Conservation (phyloP, 2,888 invertebrate genomes). For the Drosophila tripunctata region DNA sequence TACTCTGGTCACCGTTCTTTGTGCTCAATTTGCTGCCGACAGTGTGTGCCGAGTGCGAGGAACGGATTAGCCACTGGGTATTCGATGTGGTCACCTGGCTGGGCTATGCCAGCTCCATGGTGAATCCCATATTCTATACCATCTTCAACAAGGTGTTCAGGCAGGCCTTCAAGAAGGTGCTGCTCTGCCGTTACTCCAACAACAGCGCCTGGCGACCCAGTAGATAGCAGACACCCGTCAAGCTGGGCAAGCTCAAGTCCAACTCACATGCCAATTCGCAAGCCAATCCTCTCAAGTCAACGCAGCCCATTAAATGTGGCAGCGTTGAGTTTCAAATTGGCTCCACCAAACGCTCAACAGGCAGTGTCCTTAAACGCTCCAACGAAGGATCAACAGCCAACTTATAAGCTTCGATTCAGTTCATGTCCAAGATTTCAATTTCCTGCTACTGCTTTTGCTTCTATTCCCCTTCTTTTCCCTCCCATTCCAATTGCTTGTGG, state of each 20-base stretch:
- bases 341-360: slow-evolving; percentile 11
- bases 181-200: slow-evolving; percentile 90
- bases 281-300: slow-evolving; percentile 48
- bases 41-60: slow-evolving; percentile 92
- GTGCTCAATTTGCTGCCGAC: slow-evolving; percentile 94
- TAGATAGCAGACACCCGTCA: slow-evolving; percentile 84
- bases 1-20: slow-evolving; percentile 98
- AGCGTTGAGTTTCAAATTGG: slow-evolving; percentile 60
- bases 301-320: slow-evolving; percentile 54
- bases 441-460: no score
- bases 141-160: slow-evolving; percentile 97
- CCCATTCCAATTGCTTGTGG: slow-evolving; percentile 13
- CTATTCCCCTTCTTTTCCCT: no score
- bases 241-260: slow-evolving; percentile 50
- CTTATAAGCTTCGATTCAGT: slow-evolving; percentile 26
- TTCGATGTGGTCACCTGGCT: slow-evolving; percentile 96
- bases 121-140: slow-evolving; percentile 98
- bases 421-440: neutral
- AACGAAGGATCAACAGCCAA: slow-evolving; percentile 37
- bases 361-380: slow-evolving; percentile 41
- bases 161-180: slow-evolving; percentile 94
- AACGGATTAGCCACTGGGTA: slow-evolving; percentile 90
- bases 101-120: slow-evolving; percentile 97
- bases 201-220: slow-evolving; percentile 86
- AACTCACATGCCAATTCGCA: no score